Percentiles rank a stretch among this genome's conserved stretches.
These are phyloP conservation scores for Nomada fucata DNA, from an alignment of 2,888 invertebrate genomes.

Conservation along the genomic window DNA sequence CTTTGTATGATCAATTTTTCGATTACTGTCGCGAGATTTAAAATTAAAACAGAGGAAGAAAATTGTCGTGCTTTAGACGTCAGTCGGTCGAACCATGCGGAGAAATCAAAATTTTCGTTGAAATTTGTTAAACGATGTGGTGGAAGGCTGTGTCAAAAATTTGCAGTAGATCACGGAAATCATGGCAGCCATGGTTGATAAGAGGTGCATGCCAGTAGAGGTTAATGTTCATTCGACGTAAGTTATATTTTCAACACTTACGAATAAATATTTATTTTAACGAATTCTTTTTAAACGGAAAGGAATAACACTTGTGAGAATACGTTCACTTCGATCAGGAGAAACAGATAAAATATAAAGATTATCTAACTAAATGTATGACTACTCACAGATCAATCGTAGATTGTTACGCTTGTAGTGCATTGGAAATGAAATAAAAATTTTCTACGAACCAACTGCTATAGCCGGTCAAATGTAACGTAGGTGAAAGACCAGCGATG, in stretches of 20 bases:
- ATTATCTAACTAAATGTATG: not conserved
- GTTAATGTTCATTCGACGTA: slow-evolving; percentile 3
- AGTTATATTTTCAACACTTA: not conserved
- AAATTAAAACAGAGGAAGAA: slow-evolving; percentile 37
- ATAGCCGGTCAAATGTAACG: not conserved
- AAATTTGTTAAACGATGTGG: slow-evolving; percentile 25
- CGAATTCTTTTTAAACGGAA: not conserved
- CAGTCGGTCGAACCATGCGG: slow-evolving; percentile 8
- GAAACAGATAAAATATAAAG: not conserved
- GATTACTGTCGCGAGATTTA: not conserved
- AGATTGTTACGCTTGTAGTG: not conserved
- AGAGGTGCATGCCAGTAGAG: not conserved
- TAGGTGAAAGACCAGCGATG: slow-evolving; percentile 10
- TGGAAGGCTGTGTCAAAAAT: not conserved
- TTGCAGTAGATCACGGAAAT: not conserved
- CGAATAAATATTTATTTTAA: not conserved
- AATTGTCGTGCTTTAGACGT: not conserved
- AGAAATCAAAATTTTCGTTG: slow-evolving; percentile 12
- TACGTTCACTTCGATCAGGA: not conserved
- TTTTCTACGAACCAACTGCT: not conserved
- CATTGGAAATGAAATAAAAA: not conserved
- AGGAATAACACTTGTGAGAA: not conserved
- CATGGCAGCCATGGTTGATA: slow-evolving; percentile 24
- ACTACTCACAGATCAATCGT: too few relatives aligned
- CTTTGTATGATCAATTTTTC: not conserved